These are phyloP conservation scores for Cyrtodaria siliqua DNA, from an alignment of 2,888 invertebrate genomes.

Conservation along the genomic window DNA sequence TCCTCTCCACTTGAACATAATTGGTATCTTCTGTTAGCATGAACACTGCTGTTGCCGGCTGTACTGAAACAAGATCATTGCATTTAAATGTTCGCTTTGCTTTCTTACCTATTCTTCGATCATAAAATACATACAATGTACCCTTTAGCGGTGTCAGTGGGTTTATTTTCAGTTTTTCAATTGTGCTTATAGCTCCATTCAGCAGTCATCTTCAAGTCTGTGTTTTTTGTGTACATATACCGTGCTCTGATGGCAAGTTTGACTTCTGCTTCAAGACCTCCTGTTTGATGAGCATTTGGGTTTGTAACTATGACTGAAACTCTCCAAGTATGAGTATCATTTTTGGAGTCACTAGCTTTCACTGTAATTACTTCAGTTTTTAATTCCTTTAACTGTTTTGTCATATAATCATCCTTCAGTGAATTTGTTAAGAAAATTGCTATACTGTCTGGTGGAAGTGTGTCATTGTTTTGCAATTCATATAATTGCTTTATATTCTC, in stretches of 20 bases:
- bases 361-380: conserved; percentile 15
- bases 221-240: conserved; percentile 38
- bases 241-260: conserved; percentile 21
- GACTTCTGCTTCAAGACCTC: conserved; percentile 40
- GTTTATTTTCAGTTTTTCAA: conserved; percentile 31
- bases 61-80: conserved; percentile 12
- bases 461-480: not conserved
- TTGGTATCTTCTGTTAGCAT: conserved; percentile 2
- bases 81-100: not conserved
- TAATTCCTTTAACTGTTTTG: conserved; percentile 6
- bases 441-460: conserved; percentile 5
- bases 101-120: conserved; percentile 9
- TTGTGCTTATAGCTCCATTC: conserved; percentile 50
- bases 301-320: conserved; percentile 37
- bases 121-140: conserved; percentile 38
- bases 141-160: conserved; percentile 7
- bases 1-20: conserved; percentile 26
- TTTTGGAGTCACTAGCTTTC: conserved; percentile 27
- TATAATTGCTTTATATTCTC: not conserved
- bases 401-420: conserved; percentile 28
- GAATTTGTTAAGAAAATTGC: conserved; percentile 19
- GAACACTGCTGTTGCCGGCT: conserved; percentile 10
- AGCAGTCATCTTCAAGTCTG: conserved; percentile 39
- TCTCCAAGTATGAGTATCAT: conserved; percentile 27
- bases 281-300: conserved; percentile 35